Evolutionary conservation across 37 sponge, comb jelly and placozoan genomes (phyloP), one percentile per base, ranked within the genome.

Genomic region (Cliona cf. orientalis): DNA sequence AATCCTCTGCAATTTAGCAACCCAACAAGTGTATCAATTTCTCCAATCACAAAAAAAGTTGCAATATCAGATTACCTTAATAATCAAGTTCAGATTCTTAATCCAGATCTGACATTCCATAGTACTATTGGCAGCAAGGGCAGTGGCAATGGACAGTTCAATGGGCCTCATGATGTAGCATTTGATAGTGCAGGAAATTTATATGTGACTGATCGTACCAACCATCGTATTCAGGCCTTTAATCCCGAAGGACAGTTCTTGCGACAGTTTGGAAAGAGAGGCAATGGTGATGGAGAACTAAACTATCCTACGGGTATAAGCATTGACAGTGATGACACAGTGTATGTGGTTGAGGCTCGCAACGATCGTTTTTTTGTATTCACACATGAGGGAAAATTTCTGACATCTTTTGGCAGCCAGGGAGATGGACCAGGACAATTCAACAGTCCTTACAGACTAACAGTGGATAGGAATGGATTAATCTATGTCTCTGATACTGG

Each of bases 181-280:
- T 57, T 79, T 39, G 79, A 79, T 67, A 44, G 57, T 12, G 40
- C 53, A 21, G 81, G 81, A 0, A 71, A 78, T 36, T 74, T 79
- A 66, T 86, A 72, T 38, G 73, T 86, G 6, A 45, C 80, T 40
- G 87, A 86, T 35, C 49, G 35, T 31, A 43, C 61, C 67, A 86
- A 76, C 36, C 74, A 86, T 74, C 35, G 87, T 17, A 58, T 86
- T 17, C 87, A 86, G 74, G 66, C 72, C 6, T 86, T 86, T 80
- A 78, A 37, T 34, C 34, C 37, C 3, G 66, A 65, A 12, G 72
- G 72, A 7, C 28, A 72, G 55, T 37, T 39, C 26, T 9, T 46
- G 12, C 44, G 72, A 43, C 44, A 72, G 46, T 45, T 72, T 5
- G 72, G 46, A 39, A 72, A 72, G 55, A 25, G 26, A 6, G 72